Evolutionary conservation across 2,797 vertebrate species (phyloP), one percentile per base, ranked within the genome.

Genomic region (Naso thynnoides): DNA sequence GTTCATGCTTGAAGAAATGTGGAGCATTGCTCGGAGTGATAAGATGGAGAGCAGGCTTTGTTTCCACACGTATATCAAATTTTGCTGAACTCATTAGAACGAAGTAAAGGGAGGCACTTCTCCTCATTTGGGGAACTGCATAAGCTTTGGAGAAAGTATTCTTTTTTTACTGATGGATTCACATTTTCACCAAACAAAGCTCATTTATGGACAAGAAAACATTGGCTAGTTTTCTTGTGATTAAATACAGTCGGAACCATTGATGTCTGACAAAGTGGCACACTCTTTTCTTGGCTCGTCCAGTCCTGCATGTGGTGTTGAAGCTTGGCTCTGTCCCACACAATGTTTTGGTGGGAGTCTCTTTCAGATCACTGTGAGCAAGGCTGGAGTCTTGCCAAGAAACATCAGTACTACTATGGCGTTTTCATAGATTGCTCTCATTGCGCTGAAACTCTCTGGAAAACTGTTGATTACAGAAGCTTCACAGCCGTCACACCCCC

Each of bases 351-450:
- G 44, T 73, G 41, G 1, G 45, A 76, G 72, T 74, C 58, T 68
- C 62, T 70, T 71, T 83, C 73, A 54, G 63, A 76, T 74, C 70
- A 38, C 59, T 65, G 55, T 14, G 67, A 45, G 72, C 8, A 24
- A 24, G 8, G 42, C 74, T 91, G 88, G 86, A 79, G 49, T 33
- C 16, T 52, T 24, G 86, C 87, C 90, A 89, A 67, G 49, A 56
- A 19, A 69, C 63, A 60, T 83, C 82, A 73, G 81, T 81, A 84
- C 24, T n/a, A 55, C 79, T 27, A 61, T 60, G 65, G 52, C 2
- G 36, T 58, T 36, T 11, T 74, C 64, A 86, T 79, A 60, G 82
- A 88, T 86, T 63, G 73, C 52, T 76, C 59, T 78, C 50, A 73
- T 86, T 79, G 56, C 54, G 11, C 33, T 56, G 67, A 71, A 73